A percentile compares a stretch with the other conserved stretches of the same genome.
These are phyloP conservation scores for Amazona guildingii DNA, from an alignment of 2,113 vertebrate species.

Conservation along the genomic window DNA sequence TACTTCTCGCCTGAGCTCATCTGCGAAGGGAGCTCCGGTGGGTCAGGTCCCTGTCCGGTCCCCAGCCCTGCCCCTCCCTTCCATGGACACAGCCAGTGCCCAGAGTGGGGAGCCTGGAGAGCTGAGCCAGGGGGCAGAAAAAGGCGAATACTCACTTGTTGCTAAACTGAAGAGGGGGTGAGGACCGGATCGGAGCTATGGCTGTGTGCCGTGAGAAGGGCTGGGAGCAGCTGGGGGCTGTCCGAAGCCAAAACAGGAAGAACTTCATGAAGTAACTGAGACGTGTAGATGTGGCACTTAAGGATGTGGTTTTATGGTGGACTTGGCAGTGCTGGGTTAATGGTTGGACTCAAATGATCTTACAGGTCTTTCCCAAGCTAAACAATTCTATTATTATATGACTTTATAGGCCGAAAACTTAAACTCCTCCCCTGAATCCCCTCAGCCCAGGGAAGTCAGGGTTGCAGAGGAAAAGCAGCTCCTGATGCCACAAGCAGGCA, in stretches of 20 bases:
- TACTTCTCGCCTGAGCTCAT: neutral
- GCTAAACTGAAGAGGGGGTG: neutral
- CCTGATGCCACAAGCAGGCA: accelerated
- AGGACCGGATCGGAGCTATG: accelerated
- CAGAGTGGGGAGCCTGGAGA: neutral
- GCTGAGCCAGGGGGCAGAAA: accelerated
- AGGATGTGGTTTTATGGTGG: neutral
- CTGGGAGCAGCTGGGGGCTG: accelerated
- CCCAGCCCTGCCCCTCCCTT: neutral
- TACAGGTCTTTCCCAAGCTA: neutral
- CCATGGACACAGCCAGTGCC: accelerated
- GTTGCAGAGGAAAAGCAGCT: neutral
- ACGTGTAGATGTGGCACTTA: neutral
- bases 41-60: neutral
- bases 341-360: neutral
- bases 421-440: neutral
- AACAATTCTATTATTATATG: neutral
- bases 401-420: neutral
- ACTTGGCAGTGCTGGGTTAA: neutral
- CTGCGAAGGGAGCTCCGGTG: neutral
- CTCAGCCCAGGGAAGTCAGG: neutral
- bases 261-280: neutral
- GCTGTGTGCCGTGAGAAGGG: accelerated
- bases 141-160: neutral
- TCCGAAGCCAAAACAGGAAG: accelerated